Evolutionary conservation across 23 tunicate genomes (phyloP), one percentile per base, ranked within the genome.

Genomic region (Styela plicata): DNA sequence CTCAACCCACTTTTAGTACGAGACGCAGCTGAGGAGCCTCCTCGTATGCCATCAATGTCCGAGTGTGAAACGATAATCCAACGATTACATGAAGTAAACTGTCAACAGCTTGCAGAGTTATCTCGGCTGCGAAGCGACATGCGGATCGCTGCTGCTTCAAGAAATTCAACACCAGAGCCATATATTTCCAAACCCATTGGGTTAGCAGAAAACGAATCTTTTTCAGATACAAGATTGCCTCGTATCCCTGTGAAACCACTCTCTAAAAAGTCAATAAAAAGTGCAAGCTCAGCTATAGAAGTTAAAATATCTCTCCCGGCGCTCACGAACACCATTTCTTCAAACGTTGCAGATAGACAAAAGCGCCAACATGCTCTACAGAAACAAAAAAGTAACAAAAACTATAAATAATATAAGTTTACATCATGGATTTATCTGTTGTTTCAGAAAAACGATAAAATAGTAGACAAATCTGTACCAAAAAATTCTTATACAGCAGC

Each of bases 41-140:
- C 89, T 0, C 89, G 98, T 18, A 24, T 78, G 20, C 98, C 98
- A 10, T 69, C 93, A 7, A 18, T 93, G 21, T 79, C 74, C n/a
- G 98, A 93, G 74, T 93, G 98, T 68, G 93, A 93, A 65, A 79
- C 80, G 10, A 93, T 93, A 24, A 93, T 93, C 70, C 79, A 85
- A 76, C 86, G 88, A 74, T 74, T 93, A 3, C 93, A 88, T 66
- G 44, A 83, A 71, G 97, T 87, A 68, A 76, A 76, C 27, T 76
- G 66, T 53, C 63, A 36, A 20, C 81, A 76, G 65, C 26, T 76
- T 17, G 66, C 64, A 25, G 81, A 76, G 26, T 76, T 76, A 27
- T 36, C 81, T 52, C 64, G 33, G 70, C 53, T 76, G 30, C 81
- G 81, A 21, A 44, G 19, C 29, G 64, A 76, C 37, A 23, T 27